Conservation (phyloP, 2,113 vertebrate genomes). For the Acanthochromis polyacanthus region DNA sequence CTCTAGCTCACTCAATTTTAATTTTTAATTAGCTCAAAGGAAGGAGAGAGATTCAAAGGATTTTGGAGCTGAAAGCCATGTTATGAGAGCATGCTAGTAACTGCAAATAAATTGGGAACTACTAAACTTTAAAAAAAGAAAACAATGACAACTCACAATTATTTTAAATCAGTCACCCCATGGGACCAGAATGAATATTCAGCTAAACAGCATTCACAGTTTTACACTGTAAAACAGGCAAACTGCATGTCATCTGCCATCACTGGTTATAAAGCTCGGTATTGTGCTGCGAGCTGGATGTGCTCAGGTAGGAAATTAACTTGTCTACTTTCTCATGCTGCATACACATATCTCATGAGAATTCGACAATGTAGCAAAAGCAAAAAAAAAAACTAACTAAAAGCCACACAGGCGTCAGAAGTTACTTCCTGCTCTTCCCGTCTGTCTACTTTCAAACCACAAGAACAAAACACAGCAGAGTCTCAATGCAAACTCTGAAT, state of each 20-base stretch:
- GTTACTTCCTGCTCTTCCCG: slow-evolving; percentile 42
- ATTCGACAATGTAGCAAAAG: not conserved
- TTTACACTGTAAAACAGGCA: slow-evolving; percentile 32
- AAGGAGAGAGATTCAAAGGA: slow-evolving; percentile 53
- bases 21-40: slow-evolving; percentile 66
- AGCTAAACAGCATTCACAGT: slow-evolving; percentile 19
- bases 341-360: not conserved
- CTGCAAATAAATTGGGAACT: slow-evolving; percentile 31
- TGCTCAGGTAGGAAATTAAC: slow-evolving; percentile 11
- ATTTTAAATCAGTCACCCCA: slow-evolving; percentile 44
- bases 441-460: slow-evolving; percentile 33
- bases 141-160: slow-evolving; percentile 14
- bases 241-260: slow-evolving; percentile 10
- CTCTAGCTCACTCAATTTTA: slow-evolving; percentile 52
- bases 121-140: slow-evolving; percentile 5
- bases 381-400: not conserved
- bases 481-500: not conserved
- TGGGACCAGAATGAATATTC: slow-evolving; percentile 7
- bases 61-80: slow-evolving; percentile 36
- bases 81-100: slow-evolving; percentile 22
- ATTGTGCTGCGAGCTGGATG: not conserved
- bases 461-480: slow-evolving; percentile 8
- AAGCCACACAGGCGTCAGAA: slow-evolving; percentile 28
- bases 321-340: slow-evolving; percentile 38
- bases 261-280: not conserved